Percentiles rank a stretch among this genome's conserved stretches.
These are phyloP conservation scores for Cyclophora punctaria DNA, from an alignment of 2,888 invertebrate species.

Conservation along the genomic window DNA sequence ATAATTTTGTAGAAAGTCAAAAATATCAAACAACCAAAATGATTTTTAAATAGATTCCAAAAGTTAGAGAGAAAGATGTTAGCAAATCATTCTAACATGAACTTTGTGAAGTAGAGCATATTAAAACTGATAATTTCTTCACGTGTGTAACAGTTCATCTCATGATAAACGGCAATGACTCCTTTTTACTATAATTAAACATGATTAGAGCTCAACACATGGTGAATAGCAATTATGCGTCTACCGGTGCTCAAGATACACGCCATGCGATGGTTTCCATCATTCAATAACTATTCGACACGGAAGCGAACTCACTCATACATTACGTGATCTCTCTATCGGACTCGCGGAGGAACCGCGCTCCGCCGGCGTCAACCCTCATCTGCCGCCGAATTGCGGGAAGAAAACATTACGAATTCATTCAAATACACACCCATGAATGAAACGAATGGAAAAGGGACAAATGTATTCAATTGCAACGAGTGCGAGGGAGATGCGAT, in stretches of 20 bases:
- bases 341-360: constrained; percentile 25
- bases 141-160: constrained; percentile 70
- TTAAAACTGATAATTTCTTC: constrained; percentile 16
- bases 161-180: constrained; percentile 72
- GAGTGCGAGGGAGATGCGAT: constrained; percentile 54
- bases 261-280: constrained; percentile 58
- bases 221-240: constrained; percentile 66
- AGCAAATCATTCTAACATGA: constrained; percentile 3
- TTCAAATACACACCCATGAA: constrained; percentile 70
- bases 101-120: constrained; percentile 20
- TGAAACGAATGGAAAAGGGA: constrained; percentile 71
- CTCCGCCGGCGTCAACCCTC: constrained; percentile 33
- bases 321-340: constrained; percentile 20
- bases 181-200: constrained; percentile 67
- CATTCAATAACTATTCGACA: constrained; percentile 54
- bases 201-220: constrained; percentile 72
- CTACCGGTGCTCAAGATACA: constrained; percentile 56
- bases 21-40: too few relatives aligned
- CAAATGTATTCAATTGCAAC: constrained; percentile 20
- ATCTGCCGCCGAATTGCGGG: constrained; percentile 46
- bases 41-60: too few relatives aligned
- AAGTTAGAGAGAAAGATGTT: too few relatives aligned
- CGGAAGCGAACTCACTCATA: constrained; percentile 52
- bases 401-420: constrained; percentile 60
- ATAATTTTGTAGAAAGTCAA: too few relatives aligned